Evolutionary conservation across 2,113 vertebrate genomes (phyloP), one percentile per base, ranked within the genome.

Genomic region (Dicaeum eximium): DNA sequence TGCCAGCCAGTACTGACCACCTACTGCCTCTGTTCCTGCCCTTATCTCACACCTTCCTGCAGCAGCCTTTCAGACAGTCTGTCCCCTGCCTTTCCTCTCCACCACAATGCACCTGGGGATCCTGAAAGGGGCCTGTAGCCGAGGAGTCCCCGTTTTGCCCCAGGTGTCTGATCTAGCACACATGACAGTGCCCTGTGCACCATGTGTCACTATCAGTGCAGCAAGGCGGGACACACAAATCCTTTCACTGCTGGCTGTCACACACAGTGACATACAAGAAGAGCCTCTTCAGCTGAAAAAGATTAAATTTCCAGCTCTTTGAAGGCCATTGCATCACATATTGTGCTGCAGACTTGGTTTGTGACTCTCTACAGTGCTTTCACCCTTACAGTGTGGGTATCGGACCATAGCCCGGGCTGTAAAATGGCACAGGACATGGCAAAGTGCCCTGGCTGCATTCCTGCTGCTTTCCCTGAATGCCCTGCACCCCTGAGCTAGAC

Each of bases 151-250:
- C 0, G 0, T 11, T 18, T 51, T 27, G 15, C 37, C 45, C 16
- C 3, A 4, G 51, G 11, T 40, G 38, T 35, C 47, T 58, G 62
- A 77, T n/a, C 66, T 4, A 3, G n/a, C 57, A 50, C 7, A 2
- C 8, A 0, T 13, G 21, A 37, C 64, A 53, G 33, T 51, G 21
- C 13, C 57, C 35, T 16, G 21, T 19, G 31, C 44, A 37, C 33
- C 15, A 1, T 0, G 17, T 0, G 3, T 20, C 54, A 38, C 1
- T 2, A 22, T 6, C 57, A 22, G 51, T 2, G 24, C 3, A 0
- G 53, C 16, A 15, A 69, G n/a, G 54, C 48, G 77, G 33, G 53
- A 50, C 77, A 73, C 28, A 10, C 38, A 72, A 37, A 71, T 45
- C 25, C 3, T 0, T 54, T 42, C 77, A 61, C 24, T 40, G 13